Conservation (phyloP, 2,888 invertebrate species). For the Euzophera pinguis region DNA sequence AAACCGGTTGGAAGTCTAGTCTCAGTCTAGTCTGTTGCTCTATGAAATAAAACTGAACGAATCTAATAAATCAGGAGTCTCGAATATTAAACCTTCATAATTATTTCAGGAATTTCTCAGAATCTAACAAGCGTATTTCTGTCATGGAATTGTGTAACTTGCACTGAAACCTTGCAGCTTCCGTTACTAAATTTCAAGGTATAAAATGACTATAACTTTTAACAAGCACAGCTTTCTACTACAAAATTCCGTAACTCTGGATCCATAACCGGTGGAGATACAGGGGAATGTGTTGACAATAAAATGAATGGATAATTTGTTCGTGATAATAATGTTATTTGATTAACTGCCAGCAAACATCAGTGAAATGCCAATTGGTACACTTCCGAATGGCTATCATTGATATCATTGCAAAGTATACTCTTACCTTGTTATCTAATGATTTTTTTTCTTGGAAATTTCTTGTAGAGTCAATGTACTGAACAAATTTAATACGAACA, state of each 20-base stretch:
- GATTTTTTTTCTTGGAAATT: neutral
- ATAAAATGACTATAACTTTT: neutral
- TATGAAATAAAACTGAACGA: too few relatives aligned
- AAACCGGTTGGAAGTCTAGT: too few relatives aligned
- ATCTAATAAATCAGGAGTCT: too few relatives aligned
- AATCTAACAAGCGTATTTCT: neutral
- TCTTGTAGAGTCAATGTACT: too few relatives aligned
- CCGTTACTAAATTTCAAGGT: neutral
- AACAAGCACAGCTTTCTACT: neutral
- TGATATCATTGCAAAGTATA: constrained; percentile 19
- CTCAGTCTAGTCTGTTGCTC: too few relatives aligned
- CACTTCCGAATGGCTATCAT: constrained; percentile 30
- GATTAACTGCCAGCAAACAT: constrained; percentile 33
- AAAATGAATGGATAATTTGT: neutral
- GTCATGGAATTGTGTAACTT: neutral
- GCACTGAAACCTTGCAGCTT: neutral
- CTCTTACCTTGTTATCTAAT: neutral
- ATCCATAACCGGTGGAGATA: neutral
- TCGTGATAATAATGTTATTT: neutral
- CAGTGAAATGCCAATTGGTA: constrained; percentile 34
- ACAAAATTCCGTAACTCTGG: neutral
- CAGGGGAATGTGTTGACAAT: neutral
- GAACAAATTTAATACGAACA: too few relatives aligned
- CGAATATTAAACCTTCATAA: too few relatives aligned
- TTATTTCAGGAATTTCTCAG: neutral